Conservation (phyloP, 2,113 vertebrate species). For the Rhabdornis inornatus region DNA sequence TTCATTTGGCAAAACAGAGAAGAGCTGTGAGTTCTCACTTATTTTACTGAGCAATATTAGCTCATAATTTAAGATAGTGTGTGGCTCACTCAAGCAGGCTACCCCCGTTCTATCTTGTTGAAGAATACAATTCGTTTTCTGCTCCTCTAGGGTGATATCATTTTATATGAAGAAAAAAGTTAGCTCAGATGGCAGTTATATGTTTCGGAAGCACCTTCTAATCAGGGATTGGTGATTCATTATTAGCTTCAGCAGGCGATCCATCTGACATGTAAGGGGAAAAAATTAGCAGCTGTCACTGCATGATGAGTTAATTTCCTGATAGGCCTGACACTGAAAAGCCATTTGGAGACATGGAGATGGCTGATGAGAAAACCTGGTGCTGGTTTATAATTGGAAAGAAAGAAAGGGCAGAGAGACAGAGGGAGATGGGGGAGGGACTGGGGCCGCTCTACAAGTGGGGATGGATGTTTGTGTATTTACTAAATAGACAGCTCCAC, state of each 20-base stretch:
- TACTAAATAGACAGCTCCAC: not conserved
- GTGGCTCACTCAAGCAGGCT: constrained; percentile 52
- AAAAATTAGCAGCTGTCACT: constrained; percentile 98
- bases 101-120: constrained; percentile 57
- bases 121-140: constrained; percentile 71
- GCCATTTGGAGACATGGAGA: constrained; percentile 81
- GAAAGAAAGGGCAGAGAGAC: constrained; percentile 76
- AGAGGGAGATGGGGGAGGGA: constrained; percentile 41
- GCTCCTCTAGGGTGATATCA: constrained; percentile 77
- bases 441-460: constrained; percentile 27
- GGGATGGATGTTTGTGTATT: constrained; percentile 47
- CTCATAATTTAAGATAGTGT: constrained; percentile 68
- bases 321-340: constrained; percentile 89
- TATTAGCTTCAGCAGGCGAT: constrained; percentile 92
- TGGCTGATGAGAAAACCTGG: constrained; percentile 90
- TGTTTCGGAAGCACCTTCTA: constrained; percentile 85
- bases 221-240: constrained; percentile 93
- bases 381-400: constrained; percentile 86
- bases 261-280: constrained; percentile 91
- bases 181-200: constrained; percentile 80
- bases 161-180: constrained; percentile 80
- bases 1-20: constrained; percentile 56
- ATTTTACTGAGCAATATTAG: constrained; percentile 64
- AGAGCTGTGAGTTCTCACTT: constrained; percentile 63
- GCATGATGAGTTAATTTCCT: constrained; percentile 98